These are phyloP conservation scores for Fundulus diaphanus DNA, from an alignment of 2,797 vertebrate genomes.

Conservation along the genomic window DNA sequence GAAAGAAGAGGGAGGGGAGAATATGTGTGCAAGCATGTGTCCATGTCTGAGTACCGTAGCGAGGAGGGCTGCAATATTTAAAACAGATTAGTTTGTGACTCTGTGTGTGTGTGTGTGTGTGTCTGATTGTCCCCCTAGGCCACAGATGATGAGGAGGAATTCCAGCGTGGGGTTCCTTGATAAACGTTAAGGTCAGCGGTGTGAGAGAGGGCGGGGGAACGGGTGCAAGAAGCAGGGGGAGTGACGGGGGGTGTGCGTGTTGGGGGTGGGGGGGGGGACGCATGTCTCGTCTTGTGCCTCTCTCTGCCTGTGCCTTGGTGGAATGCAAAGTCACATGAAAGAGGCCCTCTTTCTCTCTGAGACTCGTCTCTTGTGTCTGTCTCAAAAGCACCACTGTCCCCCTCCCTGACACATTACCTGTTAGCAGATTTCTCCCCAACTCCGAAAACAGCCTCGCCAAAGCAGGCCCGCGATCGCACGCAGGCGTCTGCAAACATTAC, in stretches of 20 bases:
- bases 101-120: constrained; percentile 65
- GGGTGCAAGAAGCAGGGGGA: constrained; percentile 39
- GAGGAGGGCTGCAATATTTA: constrained; percentile 88
- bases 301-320: constrained; percentile 82
- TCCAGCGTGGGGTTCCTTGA: constrained; percentile 89
- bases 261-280: constrained; percentile 61
- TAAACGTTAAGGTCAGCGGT: constrained; percentile 91
- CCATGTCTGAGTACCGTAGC: constrained; percentile 45
- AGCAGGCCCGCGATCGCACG: constrained; percentile 30
- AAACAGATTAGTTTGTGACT: constrained; percentile 89
- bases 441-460: constrained; percentile 50
- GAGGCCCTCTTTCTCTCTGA: constrained; percentile 75
- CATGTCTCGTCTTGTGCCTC: constrained; percentile 88
- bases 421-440: constrained; percentile 70
- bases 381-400: constrained; percentile 81
- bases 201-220: constrained; percentile 68
- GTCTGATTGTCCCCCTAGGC: constrained; percentile 83
- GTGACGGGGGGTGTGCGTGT: constrained; percentile 39
- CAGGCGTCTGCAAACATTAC: constrained; percentile 12
- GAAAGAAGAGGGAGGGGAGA: constrained; percentile 74
- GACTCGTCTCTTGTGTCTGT: constrained; percentile 73
- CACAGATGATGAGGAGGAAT: constrained; percentile 89
- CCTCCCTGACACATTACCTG: constrained; percentile 75
- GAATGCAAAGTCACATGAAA: constrained; percentile 86
- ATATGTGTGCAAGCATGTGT: constrained; percentile 64